Evolutionary conservation across 2,888 invertebrate genomes (phyloP), one percentile per base, ranked within the genome.

Genomic region (Scaptomyza parva): DNA sequence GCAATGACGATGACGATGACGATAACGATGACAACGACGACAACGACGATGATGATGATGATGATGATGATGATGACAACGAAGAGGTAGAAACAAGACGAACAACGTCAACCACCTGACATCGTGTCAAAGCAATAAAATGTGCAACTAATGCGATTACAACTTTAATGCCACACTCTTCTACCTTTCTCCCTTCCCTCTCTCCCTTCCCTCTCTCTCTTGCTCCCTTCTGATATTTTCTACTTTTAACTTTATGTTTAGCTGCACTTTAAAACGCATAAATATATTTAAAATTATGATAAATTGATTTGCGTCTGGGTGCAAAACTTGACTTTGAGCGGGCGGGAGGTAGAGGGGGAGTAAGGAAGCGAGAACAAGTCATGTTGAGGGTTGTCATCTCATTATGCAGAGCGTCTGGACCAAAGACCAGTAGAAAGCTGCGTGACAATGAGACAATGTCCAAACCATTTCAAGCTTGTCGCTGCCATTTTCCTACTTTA

Each of bases 141-240:
- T 79, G 80, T 86, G 84, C 81, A 86, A 72, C 86, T 82, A 82
- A 82, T 82, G 80, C 81, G 81, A 86, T 82, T 82, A 82, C 86
- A 72, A 77, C 18, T 28, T 44, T 41, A 40, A 54, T n/a, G 7
- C 18, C n/a, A 14, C 35, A 17, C 14, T 35, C 48, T 14, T 7
- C 14, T n/a, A n/a, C n/a, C n/a, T n/a, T n/a, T n/a, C n/a, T n/a
- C n/a, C n/a, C 12, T 8, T 17, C 5, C 6, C 35, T 7, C 33
- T 33, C 33, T n/a, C 33, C 12, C 33, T n/a, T n/a, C n/a, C 12
- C 33, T 35, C 11, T 12, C 20, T 22, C 26, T 28, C 30, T 30
- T n/a, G n/a, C n/a, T n/a, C n/a, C n/a, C n/a, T n/a, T n/a, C n/a
- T n/a, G n/a, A n/a, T n/a, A n/a, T n/a, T 30, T 30, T 2, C 12